These are phyloP conservation scores for Onthophagus taurus DNA, from an alignment of 1,140 invertebrate species.

Conservation along the genomic window DNA sequence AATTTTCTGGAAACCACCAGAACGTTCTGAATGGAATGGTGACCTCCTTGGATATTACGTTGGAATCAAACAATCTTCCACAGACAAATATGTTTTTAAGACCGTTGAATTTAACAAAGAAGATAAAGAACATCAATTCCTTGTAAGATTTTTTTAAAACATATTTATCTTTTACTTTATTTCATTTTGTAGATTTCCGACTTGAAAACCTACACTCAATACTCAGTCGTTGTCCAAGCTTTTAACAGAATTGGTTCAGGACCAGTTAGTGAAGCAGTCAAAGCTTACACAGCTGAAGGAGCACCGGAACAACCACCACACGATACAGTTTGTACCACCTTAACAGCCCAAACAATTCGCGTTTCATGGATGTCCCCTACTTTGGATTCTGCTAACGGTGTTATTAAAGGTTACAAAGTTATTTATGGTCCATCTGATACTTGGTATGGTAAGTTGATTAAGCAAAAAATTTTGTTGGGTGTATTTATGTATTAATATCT, in stretches of 20 bases:
- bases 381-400: constrained; percentile 80
- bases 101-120: constrained; percentile 87
- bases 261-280: constrained; percentile 80
- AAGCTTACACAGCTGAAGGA: constrained; percentile 84
- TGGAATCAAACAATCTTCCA: constrained; percentile 76
- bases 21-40: constrained; percentile 84
- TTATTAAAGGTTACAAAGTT: constrained; percentile 94
- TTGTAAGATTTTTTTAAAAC: constrained; percentile 45
- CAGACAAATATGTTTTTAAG: constrained; percentile 84
- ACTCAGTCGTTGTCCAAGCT: constrained; percentile 88
- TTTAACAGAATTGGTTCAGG: constrained; percentile 92
- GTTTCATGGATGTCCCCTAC: constrained; percentile 90
- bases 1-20: constrained; percentile 89
- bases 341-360: constrained; percentile 87
- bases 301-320: constrained; percentile 89
- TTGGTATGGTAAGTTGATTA: constrained; percentile 71
- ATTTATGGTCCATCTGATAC: constrained; percentile 86
- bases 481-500: constrained; percentile 7
- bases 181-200: constrained; percentile 25
- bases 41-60: constrained; percentile 86
- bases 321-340: constrained; percentile 80
- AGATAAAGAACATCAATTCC: constrained; percentile 80
- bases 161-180: neutral
- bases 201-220: constrained; percentile 78
- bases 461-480: neutral